Base-by-base conservation (phyloP, 1,140 invertebrate genomes). In the Bactericera cockerelli region DNA sequence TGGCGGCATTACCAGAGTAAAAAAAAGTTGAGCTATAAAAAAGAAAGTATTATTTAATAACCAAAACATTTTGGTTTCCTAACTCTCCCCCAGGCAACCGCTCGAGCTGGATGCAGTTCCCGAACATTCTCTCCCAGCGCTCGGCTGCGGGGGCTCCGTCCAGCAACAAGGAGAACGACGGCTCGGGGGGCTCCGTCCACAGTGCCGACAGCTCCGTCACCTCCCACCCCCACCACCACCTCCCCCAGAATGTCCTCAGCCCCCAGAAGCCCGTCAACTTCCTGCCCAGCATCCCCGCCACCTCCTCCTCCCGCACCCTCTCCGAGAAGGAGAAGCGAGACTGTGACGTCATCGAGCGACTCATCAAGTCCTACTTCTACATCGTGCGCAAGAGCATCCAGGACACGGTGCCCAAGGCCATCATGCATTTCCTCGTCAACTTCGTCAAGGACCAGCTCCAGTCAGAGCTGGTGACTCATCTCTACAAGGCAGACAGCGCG, bases 361-460 rank as follows among this genome's bases (percentile, higher is more conserved):
- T 99, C 33, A 99, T 99, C 65, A 93, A 93, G 70, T 93, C 91
- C 1, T 99, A 99, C 75, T 99, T 99, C 76, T 88, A 95, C 72
- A 99, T 99, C 69, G 91, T 99, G 25, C 80, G 93, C 25, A 99
- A 99, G 75, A 96, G 91, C 33, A 98, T 99, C 71, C 94, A 99
- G 74, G 97, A 99, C 73, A 92, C 86, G 57, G 93, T 99, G 54
- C 97, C 97, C 10, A 99, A 99, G 75, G 93, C 95, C 26, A 88
- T 99, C 63, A 99, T 99, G 97, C 93, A 98, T 77, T 99, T 99
- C 75, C 77, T 99, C 67, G 97, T 99, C 56, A 99, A 99, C 76
- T 89, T 81, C 72, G 91, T 98, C 36, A 93, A 96, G 71, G 93
- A 99, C 72, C 98, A 99, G 74, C 76, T 99, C 63, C 96, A 99